phyloP scores from a whole-genome alignment of 2,888 invertebrate species.

The Diaprepes abbreviatus region DNA sequence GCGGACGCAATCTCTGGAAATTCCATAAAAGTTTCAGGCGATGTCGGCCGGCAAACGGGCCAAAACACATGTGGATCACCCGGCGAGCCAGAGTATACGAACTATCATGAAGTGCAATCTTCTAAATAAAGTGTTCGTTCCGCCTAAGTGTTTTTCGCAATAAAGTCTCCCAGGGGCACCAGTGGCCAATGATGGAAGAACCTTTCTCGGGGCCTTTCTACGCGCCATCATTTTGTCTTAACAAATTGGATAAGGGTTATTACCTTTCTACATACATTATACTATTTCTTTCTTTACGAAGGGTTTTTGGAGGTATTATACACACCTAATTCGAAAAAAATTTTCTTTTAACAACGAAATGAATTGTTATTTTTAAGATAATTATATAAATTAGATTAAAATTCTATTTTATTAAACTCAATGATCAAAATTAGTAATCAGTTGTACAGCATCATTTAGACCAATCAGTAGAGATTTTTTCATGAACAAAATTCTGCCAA shows the following conservation, averaged over 20 bases:
- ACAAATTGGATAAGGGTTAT: constrained; percentile 44
- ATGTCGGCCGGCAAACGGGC: constrained; percentile 39
- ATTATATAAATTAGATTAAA: too few relatives aligned
- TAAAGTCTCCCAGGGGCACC: constrained; percentile 60
- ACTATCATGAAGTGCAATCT: constrained; percentile 62
- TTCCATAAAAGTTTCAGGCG: constrained; percentile 54
- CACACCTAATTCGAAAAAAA: too few relatives aligned
- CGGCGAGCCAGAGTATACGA: constrained; percentile 51
- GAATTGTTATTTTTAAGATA: too few relatives aligned
- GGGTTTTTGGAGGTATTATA: not conserved
- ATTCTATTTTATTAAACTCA: too few relatives aligned
- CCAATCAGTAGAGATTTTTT: too few relatives aligned
- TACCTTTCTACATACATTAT: constrained; percentile 27
- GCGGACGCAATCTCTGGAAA: constrained; percentile 47
- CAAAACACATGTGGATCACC: constrained; percentile 47
- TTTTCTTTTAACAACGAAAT: too few relatives aligned
- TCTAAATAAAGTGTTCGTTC: constrained; percentile 61
- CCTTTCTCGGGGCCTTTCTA: constrained; percentile 33
- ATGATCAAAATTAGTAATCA: too few relatives aligned
- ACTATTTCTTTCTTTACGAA: not conserved
- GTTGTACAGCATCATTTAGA: too few relatives aligned
- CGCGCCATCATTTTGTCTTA: constrained; percentile 38
- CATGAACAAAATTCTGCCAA: too few relatives aligned
- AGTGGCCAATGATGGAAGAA: constrained; percentile 43
- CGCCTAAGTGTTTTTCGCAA: constrained; percentile 64